These are phyloP conservation scores for Pipistrellus nathusii DNA, from an alignment of 2,797 vertebrate species.

Conservation along the genomic window DNA sequence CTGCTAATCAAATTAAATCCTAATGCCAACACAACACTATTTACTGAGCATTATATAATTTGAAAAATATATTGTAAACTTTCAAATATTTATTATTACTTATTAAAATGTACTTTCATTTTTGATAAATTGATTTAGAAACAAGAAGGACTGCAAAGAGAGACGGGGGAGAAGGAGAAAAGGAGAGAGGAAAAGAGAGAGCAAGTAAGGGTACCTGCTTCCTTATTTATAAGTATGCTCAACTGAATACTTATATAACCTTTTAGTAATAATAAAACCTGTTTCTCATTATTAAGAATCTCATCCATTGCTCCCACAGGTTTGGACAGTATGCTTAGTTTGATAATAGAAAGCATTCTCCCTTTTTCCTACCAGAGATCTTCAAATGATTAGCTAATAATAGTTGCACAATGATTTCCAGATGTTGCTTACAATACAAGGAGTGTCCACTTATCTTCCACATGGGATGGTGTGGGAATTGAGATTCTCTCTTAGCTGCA, in stretches of 20 bases:
- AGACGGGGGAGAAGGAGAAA: neutral
- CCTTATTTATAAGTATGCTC: constrained; percentile 32
- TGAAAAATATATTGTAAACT: neutral
- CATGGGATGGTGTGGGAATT: constrained; percentile 51
- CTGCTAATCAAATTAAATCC: neutral
- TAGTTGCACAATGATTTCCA: constrained; percentile 74
- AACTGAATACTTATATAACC: constrained; percentile 43
- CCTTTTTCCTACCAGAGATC: constrained; percentile 73
- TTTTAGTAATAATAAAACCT: constrained; percentile 58
- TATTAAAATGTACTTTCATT: constrained; percentile 19
- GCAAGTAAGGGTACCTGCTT: neutral
- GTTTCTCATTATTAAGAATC: constrained; percentile 76
- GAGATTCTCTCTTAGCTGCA: constrained; percentile 42
- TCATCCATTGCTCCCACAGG: constrained; percentile 59
- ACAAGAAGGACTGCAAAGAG: neutral
- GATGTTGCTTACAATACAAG: constrained; percentile 68
- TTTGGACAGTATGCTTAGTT: constrained; percentile 67
- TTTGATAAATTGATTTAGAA: constrained; percentile 29
- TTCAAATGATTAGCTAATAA: constrained; percentile 81
- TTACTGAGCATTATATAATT: neutral
- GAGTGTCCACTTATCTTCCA: constrained; percentile 65
- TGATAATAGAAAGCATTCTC: constrained; percentile 68
- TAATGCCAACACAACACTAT: neutral
- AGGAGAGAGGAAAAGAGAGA: too few relatives aligned
- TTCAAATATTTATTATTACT: neutral